Evolutionary conservation across 2,888 invertebrate species (phyloP), one percentile per base, ranked within the genome.

Genomic region (Pomacea canaliculata): DNA sequence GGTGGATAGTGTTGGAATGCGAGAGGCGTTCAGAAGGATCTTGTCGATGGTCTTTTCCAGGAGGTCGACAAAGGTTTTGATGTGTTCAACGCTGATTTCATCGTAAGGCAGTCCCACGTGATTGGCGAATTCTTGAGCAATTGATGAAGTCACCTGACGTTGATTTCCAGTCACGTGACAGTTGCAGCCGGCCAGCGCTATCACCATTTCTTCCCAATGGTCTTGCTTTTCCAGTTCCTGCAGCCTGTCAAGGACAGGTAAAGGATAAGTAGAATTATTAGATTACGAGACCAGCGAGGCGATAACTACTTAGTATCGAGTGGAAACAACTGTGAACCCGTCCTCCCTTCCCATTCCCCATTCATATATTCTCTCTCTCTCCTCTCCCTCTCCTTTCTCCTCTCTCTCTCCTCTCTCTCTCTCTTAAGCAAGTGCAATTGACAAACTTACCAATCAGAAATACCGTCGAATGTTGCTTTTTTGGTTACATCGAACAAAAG

Each of bases 11-110:
- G 69, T 48, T 12, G 80, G 80, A n/a, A 76, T 13, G 16, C 76
- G 37, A 46, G 78, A 76, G 10, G 78, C 80, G 27, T 76, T 70
- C n/a, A 80, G 65, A 56, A 80, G 67, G 48, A 80, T 74, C 60
- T 49, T 49, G 70, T 78, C 80, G 68, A 80, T 59, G 27, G 76
- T 51, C 18, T 71, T 63, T 37, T 74, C 23, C 60, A 80, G 56
- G 13, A 76, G 51, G 19, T 72, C 70, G 48, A 80, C 70, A 12
- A 74, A 1, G 2, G 62, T 69, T 23, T 9, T 1, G 16, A 62
- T n/a, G 23, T 23, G 9, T 46, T n/a, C 7, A 7, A 49, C 62
- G 69, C 69, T 69, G 37, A 74, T 37, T 62, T 74, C 74, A 18
- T 68, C 60, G 74, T 74, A 74, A 27, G 69, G 74, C 37, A 60